These are phyloP conservation scores for Tenebrio molitor DNA, from an alignment of 1,140 invertebrate genomes.

Conservation along the genomic window DNA sequence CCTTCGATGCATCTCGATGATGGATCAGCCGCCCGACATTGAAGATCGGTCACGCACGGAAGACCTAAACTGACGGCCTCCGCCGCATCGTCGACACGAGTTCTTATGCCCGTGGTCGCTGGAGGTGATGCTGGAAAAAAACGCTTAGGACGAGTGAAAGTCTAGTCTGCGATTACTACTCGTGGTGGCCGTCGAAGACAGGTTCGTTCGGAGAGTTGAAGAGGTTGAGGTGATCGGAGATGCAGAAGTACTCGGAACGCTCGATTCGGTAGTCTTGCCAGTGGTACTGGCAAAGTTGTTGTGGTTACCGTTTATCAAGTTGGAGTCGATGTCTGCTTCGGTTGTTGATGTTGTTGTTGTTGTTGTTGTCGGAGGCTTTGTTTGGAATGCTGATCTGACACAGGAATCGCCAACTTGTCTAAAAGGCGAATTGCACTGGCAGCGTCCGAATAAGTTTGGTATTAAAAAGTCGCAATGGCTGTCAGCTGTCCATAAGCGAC, in stretches of 20 bases:
- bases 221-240: constrained; percentile 41
- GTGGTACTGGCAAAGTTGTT: constrained; percentile 33
- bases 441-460: constrained; percentile 89
- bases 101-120: constrained; percentile 57
- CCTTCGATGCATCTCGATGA: constrained; percentile 83
- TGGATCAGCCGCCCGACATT: constrained; percentile 85
- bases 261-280: background rate
- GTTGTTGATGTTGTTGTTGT: constrained; percentile 58
- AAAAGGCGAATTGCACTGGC: constrained; percentile 81
- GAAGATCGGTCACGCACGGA: constrained; percentile 78
- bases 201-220: constrained; percentile 19
- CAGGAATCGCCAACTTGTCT: constrained; percentile 77
- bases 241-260: constrained; percentile 12
- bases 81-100: constrained; percentile 68
- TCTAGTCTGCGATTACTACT: background rate
- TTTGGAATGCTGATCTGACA: constrained; percentile 65
- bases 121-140: constrained; percentile 52
- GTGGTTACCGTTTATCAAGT: constrained; percentile 48
- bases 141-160: background rate
- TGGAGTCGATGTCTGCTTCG: constrained; percentile 50
- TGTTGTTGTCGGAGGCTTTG: constrained; percentile 61
- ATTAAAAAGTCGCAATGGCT: constrained; percentile 91
- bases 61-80: constrained; percentile 82
- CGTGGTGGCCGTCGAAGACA: constrained; percentile 1
- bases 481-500: constrained; percentile 83